Evolutionary conservation across 2,888 invertebrate genomes (phyloP).

Genomic region (Microchrysa polita): DNA sequence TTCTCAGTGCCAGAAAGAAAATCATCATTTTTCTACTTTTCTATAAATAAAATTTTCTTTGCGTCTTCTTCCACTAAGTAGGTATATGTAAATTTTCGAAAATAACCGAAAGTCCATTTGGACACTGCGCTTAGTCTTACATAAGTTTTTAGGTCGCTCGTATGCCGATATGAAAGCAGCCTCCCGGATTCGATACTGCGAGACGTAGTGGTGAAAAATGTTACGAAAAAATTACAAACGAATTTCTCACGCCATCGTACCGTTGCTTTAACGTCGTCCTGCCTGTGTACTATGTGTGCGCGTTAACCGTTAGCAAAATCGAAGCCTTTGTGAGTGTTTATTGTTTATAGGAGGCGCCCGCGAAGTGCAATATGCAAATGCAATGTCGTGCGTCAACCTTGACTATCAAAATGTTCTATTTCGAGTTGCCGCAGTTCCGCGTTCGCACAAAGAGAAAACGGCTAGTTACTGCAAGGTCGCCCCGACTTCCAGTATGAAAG

Average conservation of each 20-base stretch:
- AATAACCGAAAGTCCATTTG: constrained; percentile 27
- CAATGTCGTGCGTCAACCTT: constrained; percentile 37
- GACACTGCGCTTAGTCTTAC: constrained; percentile 29
- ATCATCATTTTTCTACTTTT: constrained; percentile 35
- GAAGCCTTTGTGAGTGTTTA: constrained; percentile 25
- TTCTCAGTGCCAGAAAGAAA: constrained; percentile 38
- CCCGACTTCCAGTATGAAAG: neutral
- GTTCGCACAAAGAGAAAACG: constrained; percentile 7
- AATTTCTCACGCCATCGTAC: constrained; percentile 1
- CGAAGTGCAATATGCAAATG: constrained; percentile 25
- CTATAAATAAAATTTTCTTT: constrained; percentile 42
- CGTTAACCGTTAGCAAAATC: constrained; percentile 5
- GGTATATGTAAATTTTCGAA: constrained; percentile 38
- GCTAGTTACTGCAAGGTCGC: constrained; percentile 7
- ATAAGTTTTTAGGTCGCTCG: constrained; percentile 34
- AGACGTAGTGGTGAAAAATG: constrained; percentile 11
- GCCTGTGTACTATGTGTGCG: too few relatives aligned
- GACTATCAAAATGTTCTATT: constrained; percentile 29
- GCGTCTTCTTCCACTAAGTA: constrained; percentile 29
- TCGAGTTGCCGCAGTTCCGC: constrained; percentile 15
- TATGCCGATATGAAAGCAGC: constrained; percentile 30
- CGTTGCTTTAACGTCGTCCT: neutral
- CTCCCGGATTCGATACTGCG: neutral
- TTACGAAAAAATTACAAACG: neutral
- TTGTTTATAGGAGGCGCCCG: neutral